These are phyloP conservation scores for Arge pagana DNA, from an alignment of 2,888 invertebrate genomes.

Conservation along the genomic window DNA sequence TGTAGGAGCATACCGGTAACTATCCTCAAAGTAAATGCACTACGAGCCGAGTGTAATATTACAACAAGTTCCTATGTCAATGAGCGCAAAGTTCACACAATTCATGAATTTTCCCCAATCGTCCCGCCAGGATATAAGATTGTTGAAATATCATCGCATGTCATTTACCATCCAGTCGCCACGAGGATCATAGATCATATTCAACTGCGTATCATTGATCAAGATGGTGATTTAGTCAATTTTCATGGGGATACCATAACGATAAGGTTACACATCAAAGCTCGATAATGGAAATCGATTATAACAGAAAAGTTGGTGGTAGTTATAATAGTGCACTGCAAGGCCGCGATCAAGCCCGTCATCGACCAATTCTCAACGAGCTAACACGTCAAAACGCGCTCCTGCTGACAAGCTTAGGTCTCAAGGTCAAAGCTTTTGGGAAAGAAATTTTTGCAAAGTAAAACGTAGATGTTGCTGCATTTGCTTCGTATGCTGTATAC, in stretches of 20 bases:
- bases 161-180: slow-evolving; percentile 34
- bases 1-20: too few species aligned
- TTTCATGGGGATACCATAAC: slow-evolving; percentile 35
- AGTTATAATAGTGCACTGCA: slow-evolving; percentile 21
- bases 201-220: slow-evolving; percentile 33
- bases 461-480: slow-evolving; percentile 4
- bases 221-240: slow-evolving; percentile 31
- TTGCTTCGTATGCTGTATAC: background rate
- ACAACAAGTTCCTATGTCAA: too few species aligned
- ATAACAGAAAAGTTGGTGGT: slow-evolving; percentile 15
- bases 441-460: slow-evolving; percentile 4
- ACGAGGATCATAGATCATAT: slow-evolving; percentile 29
- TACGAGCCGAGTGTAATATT: too few species aligned
- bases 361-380: background rate
- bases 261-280: slow-evolving; percentile 31
- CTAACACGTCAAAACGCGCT: slow-evolving; percentile 27
- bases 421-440: slow-evolving; percentile 24
- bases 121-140: too few species aligned
- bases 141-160: too few species aligned
- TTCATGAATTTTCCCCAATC: too few species aligned
- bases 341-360: slow-evolving; percentile 14
- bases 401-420: slow-evolving; percentile 28
- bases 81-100: too few species aligned
- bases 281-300: slow-evolving; percentile 22
- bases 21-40: too few species aligned